phyloP scores from a whole-genome alignment of 2,888 invertebrate genomes.

The Maniola hyperantus region DNA sequence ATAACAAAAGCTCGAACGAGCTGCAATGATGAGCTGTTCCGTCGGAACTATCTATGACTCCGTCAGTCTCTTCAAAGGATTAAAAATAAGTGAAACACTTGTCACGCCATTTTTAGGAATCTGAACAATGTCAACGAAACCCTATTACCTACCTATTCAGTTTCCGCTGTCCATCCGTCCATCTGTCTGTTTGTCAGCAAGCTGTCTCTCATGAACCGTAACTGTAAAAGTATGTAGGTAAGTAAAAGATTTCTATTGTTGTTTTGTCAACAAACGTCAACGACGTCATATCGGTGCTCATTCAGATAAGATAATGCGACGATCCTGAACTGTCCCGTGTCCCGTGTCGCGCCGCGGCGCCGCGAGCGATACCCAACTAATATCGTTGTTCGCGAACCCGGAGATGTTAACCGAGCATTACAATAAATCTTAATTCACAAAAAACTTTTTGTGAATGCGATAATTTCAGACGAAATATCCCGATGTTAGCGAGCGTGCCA shows the following conservation, averaged over 20 bases:
- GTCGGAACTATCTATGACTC: not conserved
- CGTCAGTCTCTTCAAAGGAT: not conserved
- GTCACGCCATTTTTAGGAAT: too few species aligned
- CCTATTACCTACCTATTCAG: too few species aligned
- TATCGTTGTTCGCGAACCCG: not conserved
- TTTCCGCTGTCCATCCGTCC: too few species aligned
- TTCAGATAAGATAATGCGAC: constrained; percentile 58
- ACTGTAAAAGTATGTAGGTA: too few species aligned
- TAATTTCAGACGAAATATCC: constrained; percentile 6
- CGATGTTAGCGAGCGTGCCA: constrained; percentile 22
- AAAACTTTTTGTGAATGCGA: not conserved
- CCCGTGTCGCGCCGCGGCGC: not conserved
- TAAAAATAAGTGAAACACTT: too few species aligned
- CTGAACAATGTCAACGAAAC: too few species aligned
- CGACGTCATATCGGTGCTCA: constrained; percentile 39
- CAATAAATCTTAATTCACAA: not conserved
- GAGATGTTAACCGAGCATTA: not conserved
- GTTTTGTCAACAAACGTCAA: too few species aligned
- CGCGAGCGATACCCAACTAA: not conserved
- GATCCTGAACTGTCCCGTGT: constrained; percentile 14
- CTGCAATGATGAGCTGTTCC: not conserved
- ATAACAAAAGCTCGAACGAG: not conserved
- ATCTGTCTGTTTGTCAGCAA: too few species aligned
- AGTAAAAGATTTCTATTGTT: too few species aligned
- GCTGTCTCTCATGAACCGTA: too few species aligned